These are phyloP conservation scores for Drosophila planitibia DNA, from an alignment of 2,888 invertebrate species.

Conservation along the genomic window DNA sequence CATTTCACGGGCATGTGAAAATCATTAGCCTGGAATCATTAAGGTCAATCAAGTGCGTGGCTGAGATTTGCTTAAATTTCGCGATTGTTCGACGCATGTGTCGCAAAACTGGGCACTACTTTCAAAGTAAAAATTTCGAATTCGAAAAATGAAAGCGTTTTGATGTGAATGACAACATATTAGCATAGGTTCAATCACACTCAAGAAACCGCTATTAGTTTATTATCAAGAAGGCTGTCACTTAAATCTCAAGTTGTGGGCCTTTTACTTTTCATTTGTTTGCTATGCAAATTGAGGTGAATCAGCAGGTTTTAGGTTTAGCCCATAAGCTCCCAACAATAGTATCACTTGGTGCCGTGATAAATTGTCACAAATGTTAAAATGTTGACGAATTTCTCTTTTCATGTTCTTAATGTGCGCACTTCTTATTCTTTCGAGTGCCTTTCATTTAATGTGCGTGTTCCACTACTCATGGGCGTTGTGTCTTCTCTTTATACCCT, in stretches of 20 bases:
- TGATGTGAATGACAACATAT: constrained; percentile 38
- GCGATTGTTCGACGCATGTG: constrained; percentile 44
- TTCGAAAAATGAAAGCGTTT: constrained; percentile 60
- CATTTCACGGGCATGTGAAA: constrained; percentile 66
- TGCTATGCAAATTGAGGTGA: constrained; percentile 64
- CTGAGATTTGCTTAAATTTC: constrained; percentile 62
- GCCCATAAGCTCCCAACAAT: constrained; percentile 24
- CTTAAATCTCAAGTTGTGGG: constrained; percentile 4
- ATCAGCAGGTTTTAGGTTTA: constrained; percentile 27
- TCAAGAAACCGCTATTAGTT: constrained; percentile 7
- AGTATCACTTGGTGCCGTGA: constrained; percentile 13
- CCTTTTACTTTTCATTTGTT: constrained; percentile 72
- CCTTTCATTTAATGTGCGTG: constrained; percentile 51
- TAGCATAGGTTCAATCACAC: constrained; percentile 52
- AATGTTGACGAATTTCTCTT: constrained; percentile 61
- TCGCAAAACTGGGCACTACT: constrained; percentile 51
- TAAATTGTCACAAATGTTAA: constrained; percentile 28
- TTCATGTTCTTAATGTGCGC: constrained; percentile 60
- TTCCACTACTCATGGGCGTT: constrained; percentile 30
- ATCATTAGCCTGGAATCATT: constrained; percentile 71
- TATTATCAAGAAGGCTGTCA: constrained; percentile 32
- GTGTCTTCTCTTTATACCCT: constrained; percentile 1
- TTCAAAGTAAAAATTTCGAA: constrained; percentile 61
- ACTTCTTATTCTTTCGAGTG: constrained; percentile 33
- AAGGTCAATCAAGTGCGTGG: constrained; percentile 69